A percentile compares a stretch with the other conserved stretches of the same genome.
Conservation (phyloP, 1,140 invertebrate species). For the Diploscapter pachys region DNA sequence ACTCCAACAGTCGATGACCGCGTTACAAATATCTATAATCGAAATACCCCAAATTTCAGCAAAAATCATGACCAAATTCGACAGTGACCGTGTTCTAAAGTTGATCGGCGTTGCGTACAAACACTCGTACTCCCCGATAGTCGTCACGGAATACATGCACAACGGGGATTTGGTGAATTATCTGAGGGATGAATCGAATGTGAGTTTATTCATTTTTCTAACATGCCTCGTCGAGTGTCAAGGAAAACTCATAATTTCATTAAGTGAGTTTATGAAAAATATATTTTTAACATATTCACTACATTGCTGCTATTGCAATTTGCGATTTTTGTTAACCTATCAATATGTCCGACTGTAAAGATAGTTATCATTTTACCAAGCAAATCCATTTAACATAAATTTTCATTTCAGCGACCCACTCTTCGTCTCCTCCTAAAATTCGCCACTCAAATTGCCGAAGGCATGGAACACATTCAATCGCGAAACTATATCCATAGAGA, state of each 20-base stretch:
- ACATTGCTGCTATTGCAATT: not conserved
- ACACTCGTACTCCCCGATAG: conserved; percentile 22
- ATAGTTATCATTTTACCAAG: not conserved
- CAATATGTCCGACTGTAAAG: not conserved
- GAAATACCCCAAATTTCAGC: conserved; percentile 12
- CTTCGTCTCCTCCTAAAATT: conserved; percentile 16
- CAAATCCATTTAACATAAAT: not conserved
- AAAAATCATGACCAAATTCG: conserved; percentile 23
- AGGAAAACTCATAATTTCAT: too few species aligned
- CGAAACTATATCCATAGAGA: conserved; percentile 85
- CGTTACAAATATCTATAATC: not conserved
- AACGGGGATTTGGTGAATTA: conserved; percentile 29
- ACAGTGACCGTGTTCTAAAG: conserved; percentile 15
- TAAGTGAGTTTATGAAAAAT: not conserved
- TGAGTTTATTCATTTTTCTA: conserved; percentile 10
- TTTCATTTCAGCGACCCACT: conserved; percentile 11
- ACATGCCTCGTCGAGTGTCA: not conserved
- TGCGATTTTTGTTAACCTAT: not conserved
- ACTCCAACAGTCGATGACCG: not conserved
- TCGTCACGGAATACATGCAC: conserved; percentile 32
- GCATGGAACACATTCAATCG: conserved; percentile 36
- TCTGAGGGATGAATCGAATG: conserved; percentile 20
- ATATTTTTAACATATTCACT: not conserved
- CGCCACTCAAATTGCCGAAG: conserved; percentile 19
- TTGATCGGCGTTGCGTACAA: conserved; percentile 26